A percentile compares a stretch with the other conserved stretches of the same genome.
phyloP scores from a whole-genome alignment of 2,797 vertebrate species.

The Pitangus sulphuratus region DNA sequence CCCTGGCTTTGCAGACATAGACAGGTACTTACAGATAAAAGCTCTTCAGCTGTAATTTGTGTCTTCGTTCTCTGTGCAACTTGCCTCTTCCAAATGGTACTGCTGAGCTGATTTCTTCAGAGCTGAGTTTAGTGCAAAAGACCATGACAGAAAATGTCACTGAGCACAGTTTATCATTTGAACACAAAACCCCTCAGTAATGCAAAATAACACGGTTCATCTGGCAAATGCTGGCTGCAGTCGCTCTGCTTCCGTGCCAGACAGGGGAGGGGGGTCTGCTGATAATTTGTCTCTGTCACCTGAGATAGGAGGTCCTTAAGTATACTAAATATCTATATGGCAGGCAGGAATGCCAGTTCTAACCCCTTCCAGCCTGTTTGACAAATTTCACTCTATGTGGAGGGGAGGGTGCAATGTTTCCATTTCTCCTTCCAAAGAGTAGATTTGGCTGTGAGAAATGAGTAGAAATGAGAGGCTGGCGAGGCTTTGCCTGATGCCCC shows the following conservation, averaged over 20 bases:
- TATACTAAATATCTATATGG: neutral
- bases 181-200: neutral
- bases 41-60: neutral
- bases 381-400: neutral
- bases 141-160: slow-evolving; percentile 1
- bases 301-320: neutral
- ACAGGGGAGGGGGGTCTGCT: neutral
- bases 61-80: neutral
- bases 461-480: neutral
- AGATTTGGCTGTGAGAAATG: neutral
- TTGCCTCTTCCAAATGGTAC: neutral
- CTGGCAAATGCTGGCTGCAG: neutral
- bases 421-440: neutral
- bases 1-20: neutral
- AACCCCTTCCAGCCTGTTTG: neutral
- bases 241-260: neutral
- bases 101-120: slow-evolving; percentile 24
- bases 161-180: neutral
- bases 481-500: neutral
- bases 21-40: neutral
- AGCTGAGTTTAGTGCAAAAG: neutral
- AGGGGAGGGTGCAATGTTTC: neutral
- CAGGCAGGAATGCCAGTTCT: neutral
- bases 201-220: neutral
- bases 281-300: neutral